Percentiles rank a stretch among this genome's conserved stretches.
Evolutionary conservation across 2,888 invertebrate genomes (phyloP).

Genomic region (Tinea trinotella): DNA sequence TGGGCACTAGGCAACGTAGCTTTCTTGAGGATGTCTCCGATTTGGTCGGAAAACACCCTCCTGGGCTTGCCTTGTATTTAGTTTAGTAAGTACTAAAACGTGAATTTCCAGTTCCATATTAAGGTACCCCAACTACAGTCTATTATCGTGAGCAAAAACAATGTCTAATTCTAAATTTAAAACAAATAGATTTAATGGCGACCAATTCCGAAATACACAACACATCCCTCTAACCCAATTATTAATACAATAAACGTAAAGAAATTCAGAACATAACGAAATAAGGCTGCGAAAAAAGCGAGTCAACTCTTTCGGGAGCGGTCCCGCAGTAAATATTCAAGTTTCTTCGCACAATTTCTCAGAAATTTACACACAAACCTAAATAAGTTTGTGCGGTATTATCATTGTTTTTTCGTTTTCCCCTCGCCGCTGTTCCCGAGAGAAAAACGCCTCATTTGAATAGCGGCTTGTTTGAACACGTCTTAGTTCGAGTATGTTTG

Average conservation of each 20-base stretch:
- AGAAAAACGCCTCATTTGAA: slow-evolving; percentile 52
- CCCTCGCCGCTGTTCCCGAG: slow-evolving; percentile 30
- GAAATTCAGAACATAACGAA: not conserved
- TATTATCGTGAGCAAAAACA: too few relatives aligned
- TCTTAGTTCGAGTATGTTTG: not conserved
- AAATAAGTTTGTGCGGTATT: slow-evolving; percentile 64
- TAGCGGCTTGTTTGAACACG: slow-evolving; percentile 35
- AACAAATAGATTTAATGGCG: too few relatives aligned
- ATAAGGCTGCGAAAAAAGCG: slow-evolving; percentile 4
- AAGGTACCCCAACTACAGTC: too few relatives aligned
- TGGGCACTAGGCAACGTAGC: too few relatives aligned
- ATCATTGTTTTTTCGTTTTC: slow-evolving; percentile 52
- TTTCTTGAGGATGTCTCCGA: too few relatives aligned
- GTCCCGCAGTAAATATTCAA: slow-evolving; percentile 54
- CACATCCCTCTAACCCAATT: not conserved
- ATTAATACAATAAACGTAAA: slow-evolving; percentile 3
- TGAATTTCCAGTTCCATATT: too few relatives aligned
- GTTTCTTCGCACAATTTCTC: slow-evolving; percentile 50
- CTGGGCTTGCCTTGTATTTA: too few relatives aligned
- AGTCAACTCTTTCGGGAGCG: slow-evolving; percentile 42
- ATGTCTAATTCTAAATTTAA: too few relatives aligned
- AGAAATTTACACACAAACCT: slow-evolving; percentile 39
- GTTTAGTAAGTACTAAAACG: too few relatives aligned
- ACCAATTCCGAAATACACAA: not conserved
- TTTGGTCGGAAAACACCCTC: too few relatives aligned